Evolutionary conservation across 2,113 vertebrate species (phyloP).

Genomic region (Mobula hypostoma): DNA sequence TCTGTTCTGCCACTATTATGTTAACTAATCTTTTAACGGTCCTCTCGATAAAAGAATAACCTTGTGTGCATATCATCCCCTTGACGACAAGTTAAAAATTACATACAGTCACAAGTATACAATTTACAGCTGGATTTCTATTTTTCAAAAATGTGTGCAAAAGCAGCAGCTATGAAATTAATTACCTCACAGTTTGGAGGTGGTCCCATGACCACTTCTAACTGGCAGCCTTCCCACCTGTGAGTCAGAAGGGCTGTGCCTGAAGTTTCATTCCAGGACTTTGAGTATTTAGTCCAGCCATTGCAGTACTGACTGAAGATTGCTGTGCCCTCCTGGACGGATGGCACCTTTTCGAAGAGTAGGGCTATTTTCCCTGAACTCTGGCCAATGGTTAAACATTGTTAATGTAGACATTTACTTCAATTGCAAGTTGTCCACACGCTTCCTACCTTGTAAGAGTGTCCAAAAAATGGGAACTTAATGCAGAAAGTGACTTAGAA

Average conservation of each 20-base stretch:
- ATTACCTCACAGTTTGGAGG: neutral
- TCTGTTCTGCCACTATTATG: neutral
- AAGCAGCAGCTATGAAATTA: neutral
- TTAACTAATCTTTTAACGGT: neutral
- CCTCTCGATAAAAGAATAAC: neutral
- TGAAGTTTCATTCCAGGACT: neutral
- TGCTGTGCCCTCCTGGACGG: neutral
- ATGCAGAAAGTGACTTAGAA: neutral
- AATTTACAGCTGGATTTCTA: neutral
- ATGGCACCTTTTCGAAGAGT: neutral
- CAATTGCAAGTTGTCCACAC: neutral
- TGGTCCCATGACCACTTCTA: neutral
- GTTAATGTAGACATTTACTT: neutral
- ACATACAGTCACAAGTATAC: neutral
- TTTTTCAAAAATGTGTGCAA: neutral
- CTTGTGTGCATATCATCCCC: neutral
- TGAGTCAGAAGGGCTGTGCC: neutral
- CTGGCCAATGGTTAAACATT: neutral
- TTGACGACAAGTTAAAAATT: neutral
- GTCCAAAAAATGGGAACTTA: neutral
- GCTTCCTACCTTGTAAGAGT: neutral
- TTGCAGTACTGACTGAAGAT: neutral
- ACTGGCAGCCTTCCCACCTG: neutral
- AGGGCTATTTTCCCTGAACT: neutral
- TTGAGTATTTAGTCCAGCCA: neutral